Percentiles rank a stretch among this genome's conserved stretches.
Evolutionary conservation across 2,113 vertebrate genomes (phyloP).

Genomic region (Otus sunia): DNA sequence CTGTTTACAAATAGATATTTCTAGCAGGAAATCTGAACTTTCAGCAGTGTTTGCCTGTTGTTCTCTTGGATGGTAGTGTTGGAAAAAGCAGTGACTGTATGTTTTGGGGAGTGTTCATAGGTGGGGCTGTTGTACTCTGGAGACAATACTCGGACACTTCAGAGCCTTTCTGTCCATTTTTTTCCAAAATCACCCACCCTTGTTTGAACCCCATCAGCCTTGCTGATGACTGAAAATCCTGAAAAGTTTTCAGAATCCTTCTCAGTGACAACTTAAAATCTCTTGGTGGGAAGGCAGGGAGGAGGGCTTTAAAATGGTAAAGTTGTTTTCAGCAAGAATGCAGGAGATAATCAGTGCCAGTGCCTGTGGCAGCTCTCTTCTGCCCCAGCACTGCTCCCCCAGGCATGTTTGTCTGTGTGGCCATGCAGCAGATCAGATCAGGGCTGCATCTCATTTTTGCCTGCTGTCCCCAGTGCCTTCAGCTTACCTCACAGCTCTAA

Average conservation of each 20-base stretch:
- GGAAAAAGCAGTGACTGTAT: neutral
- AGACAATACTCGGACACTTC: neutral
- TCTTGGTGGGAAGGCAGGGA: neutral
- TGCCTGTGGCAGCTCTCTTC: neutral
- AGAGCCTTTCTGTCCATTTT: neutral
- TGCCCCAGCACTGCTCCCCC: neutral
- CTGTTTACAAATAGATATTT: neutral
- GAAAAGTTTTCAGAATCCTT: neutral
- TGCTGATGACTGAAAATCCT: neutral
- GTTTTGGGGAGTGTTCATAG: neutral
- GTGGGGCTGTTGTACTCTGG: neutral
- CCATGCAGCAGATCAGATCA: neutral
- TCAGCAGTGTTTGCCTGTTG: neutral
- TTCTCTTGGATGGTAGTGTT: neutral
- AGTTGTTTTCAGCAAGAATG: neutral
- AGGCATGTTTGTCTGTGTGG: fast-evolving
- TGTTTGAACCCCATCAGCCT: neutral
- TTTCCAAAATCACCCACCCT: neutral
- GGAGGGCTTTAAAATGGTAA: neutral
- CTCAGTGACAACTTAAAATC: neutral
- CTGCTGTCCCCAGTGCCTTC: neutral
- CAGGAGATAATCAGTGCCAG: neutral
- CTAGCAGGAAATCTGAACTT: neutral
- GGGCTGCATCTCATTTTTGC: neutral
- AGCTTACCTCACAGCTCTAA: neutral